Evolutionary conservation across 2,113 vertebrate species (phyloP).

Genomic region (Lota lota): DNA sequence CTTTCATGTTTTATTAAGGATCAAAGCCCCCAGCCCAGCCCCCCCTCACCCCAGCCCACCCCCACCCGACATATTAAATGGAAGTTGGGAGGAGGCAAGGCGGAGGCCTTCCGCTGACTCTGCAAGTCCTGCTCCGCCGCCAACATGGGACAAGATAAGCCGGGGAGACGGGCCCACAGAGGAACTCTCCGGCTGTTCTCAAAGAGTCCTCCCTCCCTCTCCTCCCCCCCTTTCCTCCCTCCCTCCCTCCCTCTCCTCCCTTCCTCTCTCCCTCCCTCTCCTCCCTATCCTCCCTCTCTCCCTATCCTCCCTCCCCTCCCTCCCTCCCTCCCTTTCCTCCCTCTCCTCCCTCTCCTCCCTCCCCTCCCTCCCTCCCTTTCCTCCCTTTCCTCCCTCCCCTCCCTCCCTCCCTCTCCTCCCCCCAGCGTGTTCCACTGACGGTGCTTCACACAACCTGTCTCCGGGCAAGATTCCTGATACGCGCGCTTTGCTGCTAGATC

Average conservation of each 20-base stretch:
- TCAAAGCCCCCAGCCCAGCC: conserved; percentile 33
- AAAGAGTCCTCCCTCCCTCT: conserved; percentile 35
- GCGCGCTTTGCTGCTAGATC: conserved; percentile 48
- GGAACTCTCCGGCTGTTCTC: conserved; percentile 56
- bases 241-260: no score
- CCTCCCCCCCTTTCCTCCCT: no score
- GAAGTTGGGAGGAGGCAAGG: conserved; percentile 40
- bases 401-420: no score
- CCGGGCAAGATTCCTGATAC: conserved; percentile 47
- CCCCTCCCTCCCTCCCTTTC: no score
- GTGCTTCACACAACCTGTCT: conserved; percentile 45
- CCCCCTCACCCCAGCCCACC: conserved; percentile 36
- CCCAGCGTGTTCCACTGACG: conserved; percentile 31
- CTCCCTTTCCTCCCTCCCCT: no score
- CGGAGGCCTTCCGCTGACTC: conserved; percentile 52
- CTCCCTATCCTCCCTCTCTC: no score
- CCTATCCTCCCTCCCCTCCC: no score
- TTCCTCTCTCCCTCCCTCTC: no score
- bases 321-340: no score
- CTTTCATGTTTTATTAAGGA: conserved; percentile 46
- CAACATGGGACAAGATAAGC: conserved; percentile 52
- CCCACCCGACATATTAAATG: conserved; percentile 51
- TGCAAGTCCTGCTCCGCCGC: conserved; percentile 52
- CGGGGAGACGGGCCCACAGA: conserved; percentile 46
- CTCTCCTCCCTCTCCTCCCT: no score